A percentile compares a stretch with the other conserved stretches of the same genome.
phyloP scores from a whole-genome alignment of 2,113 vertebrate genomes.

The Mobula hypostoma region DNA sequence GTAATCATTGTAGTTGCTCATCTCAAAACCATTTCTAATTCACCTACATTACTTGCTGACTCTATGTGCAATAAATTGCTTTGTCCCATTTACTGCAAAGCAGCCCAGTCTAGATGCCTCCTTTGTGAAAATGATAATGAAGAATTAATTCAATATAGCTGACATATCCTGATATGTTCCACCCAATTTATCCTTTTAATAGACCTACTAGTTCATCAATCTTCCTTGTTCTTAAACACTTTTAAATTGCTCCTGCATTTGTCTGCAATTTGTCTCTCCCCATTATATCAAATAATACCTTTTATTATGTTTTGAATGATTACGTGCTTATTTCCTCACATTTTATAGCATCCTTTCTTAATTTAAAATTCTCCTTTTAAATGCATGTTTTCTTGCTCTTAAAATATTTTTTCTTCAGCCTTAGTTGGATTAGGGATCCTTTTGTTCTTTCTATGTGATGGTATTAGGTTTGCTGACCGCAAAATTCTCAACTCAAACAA shows the following conservation, averaged over 20 bases:
- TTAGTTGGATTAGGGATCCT: neutral
- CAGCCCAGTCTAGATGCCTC: neutral
- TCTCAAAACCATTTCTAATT: neutral
- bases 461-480: no score
- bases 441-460: neutral
- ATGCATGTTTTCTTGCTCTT: neutral
- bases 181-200: neutral
- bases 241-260: neutral
- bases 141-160: neutral
- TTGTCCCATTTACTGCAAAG: neutral
- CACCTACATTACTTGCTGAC: neutral
- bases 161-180: neutral
- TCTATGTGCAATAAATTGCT: neutral
- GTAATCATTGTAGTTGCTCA: neutral
- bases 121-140: conserved; percentile 1
- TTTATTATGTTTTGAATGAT: neutral
- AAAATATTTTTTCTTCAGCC: neutral
- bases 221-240: neutral
- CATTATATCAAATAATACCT: neutral
- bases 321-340: neutral
- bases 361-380: neutral
- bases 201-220: neutral
- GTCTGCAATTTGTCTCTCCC: neutral
- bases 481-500: no score
- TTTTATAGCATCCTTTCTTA: neutral